Conservation (phyloP, 2,113 vertebrate species). For the Edolisoma coerulescens region DNA sequence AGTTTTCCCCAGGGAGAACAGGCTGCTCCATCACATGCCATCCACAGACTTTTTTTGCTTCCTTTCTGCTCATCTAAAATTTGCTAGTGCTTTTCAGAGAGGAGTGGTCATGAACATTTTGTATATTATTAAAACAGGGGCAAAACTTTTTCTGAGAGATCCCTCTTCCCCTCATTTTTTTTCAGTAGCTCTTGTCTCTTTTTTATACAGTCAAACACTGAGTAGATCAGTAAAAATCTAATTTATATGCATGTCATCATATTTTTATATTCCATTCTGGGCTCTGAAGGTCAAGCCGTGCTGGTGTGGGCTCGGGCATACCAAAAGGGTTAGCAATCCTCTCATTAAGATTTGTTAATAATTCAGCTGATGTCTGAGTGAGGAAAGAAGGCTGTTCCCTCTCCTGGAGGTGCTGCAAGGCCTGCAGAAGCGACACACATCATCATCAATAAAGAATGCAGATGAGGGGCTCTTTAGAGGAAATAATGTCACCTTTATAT, state of each 20-base stretch:
- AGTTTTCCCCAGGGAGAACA: background rate
- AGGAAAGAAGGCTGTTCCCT: background rate
- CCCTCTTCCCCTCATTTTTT: background rate
- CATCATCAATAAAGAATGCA: background rate
- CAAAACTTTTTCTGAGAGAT: background rate
- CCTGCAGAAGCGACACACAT: background rate
- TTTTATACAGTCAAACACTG: background rate
- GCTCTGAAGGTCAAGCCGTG: constrained; percentile 5
- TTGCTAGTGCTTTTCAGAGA: background rate
- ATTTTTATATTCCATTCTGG: constrained; percentile 14
- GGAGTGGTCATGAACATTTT: background rate
- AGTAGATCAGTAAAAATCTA: background rate
- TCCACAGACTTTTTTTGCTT: background rate
- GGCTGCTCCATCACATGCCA: background rate
- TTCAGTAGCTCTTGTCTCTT: background rate
- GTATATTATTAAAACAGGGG: background rate
- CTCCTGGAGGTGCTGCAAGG: background rate
- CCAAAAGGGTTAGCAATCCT: background rate
- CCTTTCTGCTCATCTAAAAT: background rate
- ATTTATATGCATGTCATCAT: constrained; percentile 46
- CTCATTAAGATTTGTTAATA: constrained; percentile 49
- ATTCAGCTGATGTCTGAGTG: constrained; percentile 31
- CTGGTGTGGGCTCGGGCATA: background rate
- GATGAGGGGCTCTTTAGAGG: background rate
- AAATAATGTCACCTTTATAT: background rate